Evolutionary conservation across 2,888 invertebrate species (phyloP), one percentile per base, ranked within the genome.

Genomic region (Archaeoteleia sp.): DNA sequence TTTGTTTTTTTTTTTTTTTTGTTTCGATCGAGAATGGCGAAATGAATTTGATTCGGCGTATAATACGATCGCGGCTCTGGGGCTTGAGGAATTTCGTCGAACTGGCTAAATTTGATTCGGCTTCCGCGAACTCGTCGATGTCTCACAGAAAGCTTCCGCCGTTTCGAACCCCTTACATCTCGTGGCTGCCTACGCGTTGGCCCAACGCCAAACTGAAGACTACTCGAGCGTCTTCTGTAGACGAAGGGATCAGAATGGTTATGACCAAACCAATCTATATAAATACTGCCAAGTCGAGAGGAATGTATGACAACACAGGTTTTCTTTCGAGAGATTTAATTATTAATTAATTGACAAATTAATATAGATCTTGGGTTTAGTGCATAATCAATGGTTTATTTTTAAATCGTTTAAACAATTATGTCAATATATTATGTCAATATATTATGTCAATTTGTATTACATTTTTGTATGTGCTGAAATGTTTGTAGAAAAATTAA

Each of bases 81-180:
- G 27, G 15, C 13, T 12, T 32, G 57, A 62, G 60, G 63, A 62
- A 23, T 49, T 49, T 35, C 30, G 35, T 32, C 63, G 58, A 60
- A 63, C 27, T 17, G 65, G 61, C 65, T 69, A 67, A 67, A 72
- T 67, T 69, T 67, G 69, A 61, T 67, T 60, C 58, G 25, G 54
- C 49, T 67, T 63, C 63, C 67, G 60, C 60, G 61, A 69, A 71
- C 58, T 65, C 54, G 40, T 55, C 57, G 45, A 61, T 67, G 67
- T 65, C 67, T 62, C 57, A 61, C 61, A 57, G 61, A 57, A 57
- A 46, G 62, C 67, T 62, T 67, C 57, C 62, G 67, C 61, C 51
- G 57, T 48, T 45, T 10, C 23, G 40, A 17, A 29, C 60, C 55
- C 49, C 20, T n/a, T 14, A n/a, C 34, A 9, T 15, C 27, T 8